Conservation (phyloP, 37 sponge, comb jelly and placozoan species). For the Theonella swinhoei region DNA sequence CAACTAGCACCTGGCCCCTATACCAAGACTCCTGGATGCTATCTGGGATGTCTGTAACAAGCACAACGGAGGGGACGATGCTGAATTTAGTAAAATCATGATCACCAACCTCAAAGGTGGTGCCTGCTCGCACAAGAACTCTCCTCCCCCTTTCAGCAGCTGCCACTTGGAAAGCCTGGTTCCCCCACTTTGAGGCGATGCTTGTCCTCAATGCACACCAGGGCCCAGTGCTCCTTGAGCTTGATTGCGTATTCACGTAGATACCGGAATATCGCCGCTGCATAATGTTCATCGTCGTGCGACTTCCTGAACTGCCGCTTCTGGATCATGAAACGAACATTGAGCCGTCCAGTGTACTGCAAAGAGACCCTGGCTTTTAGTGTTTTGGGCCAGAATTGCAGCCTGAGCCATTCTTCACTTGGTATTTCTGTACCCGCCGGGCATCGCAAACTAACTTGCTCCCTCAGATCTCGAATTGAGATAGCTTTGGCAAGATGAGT, state of each 20-base stretch:
- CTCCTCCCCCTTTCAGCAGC: conserved; percentile 51
- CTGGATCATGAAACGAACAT: conserved; percentile 46
- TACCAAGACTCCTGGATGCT: conserved; percentile 37
- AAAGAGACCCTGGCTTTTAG: conserved; percentile 4
- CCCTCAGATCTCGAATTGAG: too few relatives aligned
- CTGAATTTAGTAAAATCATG: too few relatives aligned
- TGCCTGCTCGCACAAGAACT: conserved; percentile 9
- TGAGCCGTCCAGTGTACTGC: conserved; percentile 49
- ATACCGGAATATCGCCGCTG: conserved; percentile 46
- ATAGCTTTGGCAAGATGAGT: conserved; percentile 26
- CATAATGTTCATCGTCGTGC: conserved; percentile 52
- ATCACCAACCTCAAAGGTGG: too few relatives aligned
- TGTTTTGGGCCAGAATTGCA: conserved; percentile 59
- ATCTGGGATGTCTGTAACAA: conserved; percentile 21
- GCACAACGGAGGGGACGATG: conserved; percentile 10
- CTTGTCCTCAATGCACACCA: conserved; percentile 43
- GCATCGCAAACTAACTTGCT: neutral
- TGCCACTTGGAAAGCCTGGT: conserved; percentile 39
- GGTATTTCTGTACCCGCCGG: conserved; percentile 23
- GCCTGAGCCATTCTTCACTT: conserved; percentile 31
- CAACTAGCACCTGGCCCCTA: conserved; percentile 24
- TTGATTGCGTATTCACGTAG: conserved; percentile 36
- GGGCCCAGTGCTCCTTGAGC: conserved; percentile 1
- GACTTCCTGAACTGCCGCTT: conserved; percentile 32
- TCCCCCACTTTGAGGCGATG: conserved; percentile 22